Evolutionary conservation across 2,888 invertebrate species (phyloP), one percentile per base, ranked within the genome.

Genomic region (Epinotia bilunana): DNA sequence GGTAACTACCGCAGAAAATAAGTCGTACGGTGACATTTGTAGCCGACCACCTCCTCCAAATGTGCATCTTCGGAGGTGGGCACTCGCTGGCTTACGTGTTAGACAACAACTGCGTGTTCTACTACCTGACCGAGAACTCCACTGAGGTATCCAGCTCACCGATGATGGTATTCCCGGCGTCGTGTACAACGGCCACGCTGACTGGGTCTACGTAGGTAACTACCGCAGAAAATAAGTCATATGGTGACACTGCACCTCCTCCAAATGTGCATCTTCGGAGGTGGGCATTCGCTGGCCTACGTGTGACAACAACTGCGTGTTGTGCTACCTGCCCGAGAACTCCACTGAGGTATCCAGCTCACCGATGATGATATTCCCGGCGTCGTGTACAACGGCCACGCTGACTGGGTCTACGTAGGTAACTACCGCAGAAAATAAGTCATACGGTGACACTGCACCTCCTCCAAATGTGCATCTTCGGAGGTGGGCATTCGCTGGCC

Each of bases 341-440:
- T 79, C 87, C 33, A 78, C 78, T 60, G 79, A 83, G 49, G 91
- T 46, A 86, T 93, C 13, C 90, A 87, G 76, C 85, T 96, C 65
- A 97, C 97, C 0, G 81, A 78, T 18, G 95, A 95, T 74, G 97
- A 97, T 0, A 84, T 95, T 0, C 93, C 93, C 0, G 96, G 95
- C 0, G 91, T 95, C 16, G 89, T 97, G 63, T 98, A 96, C 87
- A 98, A 98, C 87, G 98, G 98, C n/a, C 95, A 98, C 70, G 96
- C 98, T 12, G 98, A 99, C 89, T 99, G 99, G 99, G 97, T 98
- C 1, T 99, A 99, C 86, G 98, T 98, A 95, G 97, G 97, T 97
- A 87, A 33, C 7, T 33, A 33, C 33, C 7, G 6, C 33, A 33
- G 33, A 6, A 33, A 33, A 5, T 33, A 33, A 6, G 0, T 6